Conservation (phyloP, 30 jellyfish, hydroid and myxozoan genomes). For the Chrysaora quinquecirrha region DNA sequence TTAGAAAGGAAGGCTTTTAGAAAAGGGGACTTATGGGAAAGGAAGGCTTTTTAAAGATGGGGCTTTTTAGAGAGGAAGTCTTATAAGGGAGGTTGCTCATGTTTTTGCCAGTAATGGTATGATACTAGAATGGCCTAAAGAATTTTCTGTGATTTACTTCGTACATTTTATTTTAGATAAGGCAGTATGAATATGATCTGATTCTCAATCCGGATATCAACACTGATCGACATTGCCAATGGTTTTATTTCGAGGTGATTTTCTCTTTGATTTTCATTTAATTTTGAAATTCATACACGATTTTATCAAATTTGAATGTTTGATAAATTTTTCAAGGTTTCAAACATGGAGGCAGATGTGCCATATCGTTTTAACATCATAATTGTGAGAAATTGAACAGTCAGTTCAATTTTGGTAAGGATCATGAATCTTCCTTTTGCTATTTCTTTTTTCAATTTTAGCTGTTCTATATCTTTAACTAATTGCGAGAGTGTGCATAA, state of each 20-base stretch:
- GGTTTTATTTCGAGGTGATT: slow-evolving; percentile 94
- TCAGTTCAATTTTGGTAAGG: slow-evolving; percentile 91
- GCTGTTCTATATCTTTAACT: neutral
- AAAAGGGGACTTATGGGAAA: too few relatives aligned
- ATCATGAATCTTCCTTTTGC: neutral
- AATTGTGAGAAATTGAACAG: slow-evolving; percentile 97
- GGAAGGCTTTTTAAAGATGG: too few relatives aligned
- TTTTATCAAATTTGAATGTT: too few relatives aligned
- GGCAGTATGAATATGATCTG: slow-evolving; percentile 89
- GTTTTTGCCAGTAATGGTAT: too few relatives aligned
- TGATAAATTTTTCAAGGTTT: slow-evolving; percentile 67
- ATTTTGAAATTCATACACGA: slow-evolving; percentile 7
- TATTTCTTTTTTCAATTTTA: neutral
- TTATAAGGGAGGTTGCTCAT: too few relatives aligned
- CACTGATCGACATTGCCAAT: slow-evolving; percentile 88
- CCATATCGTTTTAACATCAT: slow-evolving; percentile 86
- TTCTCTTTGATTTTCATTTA: neutral
- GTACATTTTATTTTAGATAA: slow-evolving; percentile 56
- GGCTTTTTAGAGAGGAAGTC: too few relatives aligned
- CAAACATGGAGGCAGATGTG: slow-evolving; percentile 81
- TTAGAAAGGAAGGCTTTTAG: too few relatives aligned
- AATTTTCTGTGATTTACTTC: too few relatives aligned
- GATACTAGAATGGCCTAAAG: too few relatives aligned
- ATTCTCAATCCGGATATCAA: slow-evolving; percentile 80
- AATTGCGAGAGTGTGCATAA: too few relatives aligned